Percentiles rank a stretch among this genome's conserved stretches.
phyloP scores from a whole-genome alignment of 1,140 invertebrate species.

The Sipha flava region DNA sequence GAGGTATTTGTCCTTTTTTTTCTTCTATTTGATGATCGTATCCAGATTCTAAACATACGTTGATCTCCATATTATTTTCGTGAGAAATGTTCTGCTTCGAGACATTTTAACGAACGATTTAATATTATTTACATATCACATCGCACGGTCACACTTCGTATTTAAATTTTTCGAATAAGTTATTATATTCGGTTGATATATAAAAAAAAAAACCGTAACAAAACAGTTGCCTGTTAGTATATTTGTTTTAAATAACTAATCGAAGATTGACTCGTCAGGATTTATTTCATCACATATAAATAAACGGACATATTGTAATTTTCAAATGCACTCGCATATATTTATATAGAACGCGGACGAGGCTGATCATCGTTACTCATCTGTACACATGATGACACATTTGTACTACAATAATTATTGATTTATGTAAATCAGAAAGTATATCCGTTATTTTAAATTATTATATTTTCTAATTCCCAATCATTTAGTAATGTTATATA shows the following conservation, averaged over 20 bases:
- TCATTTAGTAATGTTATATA: too few species aligned
- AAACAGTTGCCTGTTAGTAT: not conserved
- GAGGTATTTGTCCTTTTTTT: not conserved
- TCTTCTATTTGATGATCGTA: not conserved
- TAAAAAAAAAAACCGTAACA: not conserved
- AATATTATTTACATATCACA: too few species aligned
- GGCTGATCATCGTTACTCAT: not conserved
- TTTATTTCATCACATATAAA: not conserved
- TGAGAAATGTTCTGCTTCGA: not conserved
- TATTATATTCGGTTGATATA: too few species aligned
- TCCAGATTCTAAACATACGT: not conserved
- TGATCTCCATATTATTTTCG: not conserved
- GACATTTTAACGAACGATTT: too few species aligned
- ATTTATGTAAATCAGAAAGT: not conserved
- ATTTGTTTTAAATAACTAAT: not conserved
- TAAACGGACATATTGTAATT: not conserved
- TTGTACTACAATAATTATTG: not conserved
- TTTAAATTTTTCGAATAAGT: not conserved
- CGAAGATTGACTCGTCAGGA: not conserved
- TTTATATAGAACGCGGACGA: not conserved
- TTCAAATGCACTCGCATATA: too few species aligned
- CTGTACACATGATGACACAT: not conserved
- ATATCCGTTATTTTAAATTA: not conserved
- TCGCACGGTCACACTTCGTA: too few species aligned
- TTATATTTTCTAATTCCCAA: too few species aligned